Evolutionary conservation across 92 coral and sea anemone genomes (phyloP).

Genomic region (Zoanthus sansibaricus): DNA sequence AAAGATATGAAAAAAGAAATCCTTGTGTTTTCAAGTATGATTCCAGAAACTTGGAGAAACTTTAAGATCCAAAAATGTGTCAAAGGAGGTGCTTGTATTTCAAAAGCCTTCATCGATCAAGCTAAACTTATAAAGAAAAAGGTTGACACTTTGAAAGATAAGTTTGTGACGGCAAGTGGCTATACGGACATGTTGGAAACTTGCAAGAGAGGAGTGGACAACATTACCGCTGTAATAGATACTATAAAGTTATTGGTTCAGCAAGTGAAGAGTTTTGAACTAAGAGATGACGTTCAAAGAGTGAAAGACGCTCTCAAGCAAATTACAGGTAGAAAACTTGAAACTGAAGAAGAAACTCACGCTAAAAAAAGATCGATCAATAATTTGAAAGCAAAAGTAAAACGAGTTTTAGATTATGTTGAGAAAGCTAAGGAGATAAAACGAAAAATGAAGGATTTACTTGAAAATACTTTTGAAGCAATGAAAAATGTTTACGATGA

Average conservation of each 20-base stretch:
- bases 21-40: conserved; percentile 74
- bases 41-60: conserved; percentile 92
- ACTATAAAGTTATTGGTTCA: conserved; percentile 74
- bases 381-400: conserved; percentile 61
- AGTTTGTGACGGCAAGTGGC: conserved; percentile 78
- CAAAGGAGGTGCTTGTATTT: conserved; percentile 87
- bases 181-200: conserved; percentile 88
- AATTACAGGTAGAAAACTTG: conserved; percentile 81
- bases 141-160: conserved; percentile 68
- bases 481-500: conserved; percentile 81
- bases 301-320: conserved; percentile 78
- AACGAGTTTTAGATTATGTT: conserved; percentile 78
- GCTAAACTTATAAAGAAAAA: conserved; percentile 83
- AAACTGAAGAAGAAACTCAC: conserved; percentile 27
- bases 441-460: conserved; percentile 70
- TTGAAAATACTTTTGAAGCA: conserved; percentile 80
- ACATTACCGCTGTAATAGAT: conserved; percentile 87
- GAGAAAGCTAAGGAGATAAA: conserved; percentile 73
- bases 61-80: conserved; percentile 85
- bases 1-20: conserved; percentile 89
- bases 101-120: conserved; percentile 88
- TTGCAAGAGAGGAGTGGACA: conserved; percentile 82
- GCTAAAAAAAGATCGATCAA: conserved; percentile 58
- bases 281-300: conserved; percentile 87
- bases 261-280: conserved; percentile 77